Evolutionary conservation across 2,797 vertebrate genomes (phyloP), one percentile per base, ranked within the genome.

Genomic region (Fundulus diaphanus): DNA sequence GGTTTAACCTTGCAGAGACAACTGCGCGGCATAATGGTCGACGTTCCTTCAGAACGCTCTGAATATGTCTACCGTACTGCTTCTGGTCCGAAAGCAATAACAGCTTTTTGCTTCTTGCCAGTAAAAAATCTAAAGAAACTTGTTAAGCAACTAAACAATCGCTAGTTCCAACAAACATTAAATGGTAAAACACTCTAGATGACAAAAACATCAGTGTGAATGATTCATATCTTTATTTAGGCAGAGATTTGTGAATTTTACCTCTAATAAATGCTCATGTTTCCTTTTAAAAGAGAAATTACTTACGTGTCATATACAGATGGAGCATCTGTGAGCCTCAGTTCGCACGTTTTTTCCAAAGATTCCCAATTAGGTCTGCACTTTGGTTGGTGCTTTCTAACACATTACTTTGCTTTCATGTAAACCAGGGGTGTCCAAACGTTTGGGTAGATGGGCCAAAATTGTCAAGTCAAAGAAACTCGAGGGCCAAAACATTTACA

Each of bases 1-100:
- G 54, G 71, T 87, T 75, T 56, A 80, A 81, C 68, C 79, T 77
- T 48, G 35, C 74, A 68, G 82, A 80, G 70, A 73, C 72, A 51
- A 82, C 46, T 48, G 72, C 82, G 82, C 80, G 63, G 78, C 83
- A 77, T 88, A 90, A 91, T 89, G 81, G 85, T 82, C 74, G 44
- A 74, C 65, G 35, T 70, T 76, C 87, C 80, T 85, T 72, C 83
- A 81, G 81, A 79, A 84, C 74, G 77, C 70, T 77, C 20, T 22
- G 48, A 76, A 61, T 68, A 48, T 63, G 73, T 83, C 78, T 79
- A 71, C 74, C 70, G 81, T 83, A 51, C 74, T 79, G 83, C 80
- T 87, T 68, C 86, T 80, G 49, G 68, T 77, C 82, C 74, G 73
- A 65, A 78, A 81, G 80, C 76, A 84, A 72, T 70, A 77, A 9